Evolutionary conservation across 2,797 vertebrate genomes (phyloP).

Genomic region (Micrastur ruficollis): DNA sequence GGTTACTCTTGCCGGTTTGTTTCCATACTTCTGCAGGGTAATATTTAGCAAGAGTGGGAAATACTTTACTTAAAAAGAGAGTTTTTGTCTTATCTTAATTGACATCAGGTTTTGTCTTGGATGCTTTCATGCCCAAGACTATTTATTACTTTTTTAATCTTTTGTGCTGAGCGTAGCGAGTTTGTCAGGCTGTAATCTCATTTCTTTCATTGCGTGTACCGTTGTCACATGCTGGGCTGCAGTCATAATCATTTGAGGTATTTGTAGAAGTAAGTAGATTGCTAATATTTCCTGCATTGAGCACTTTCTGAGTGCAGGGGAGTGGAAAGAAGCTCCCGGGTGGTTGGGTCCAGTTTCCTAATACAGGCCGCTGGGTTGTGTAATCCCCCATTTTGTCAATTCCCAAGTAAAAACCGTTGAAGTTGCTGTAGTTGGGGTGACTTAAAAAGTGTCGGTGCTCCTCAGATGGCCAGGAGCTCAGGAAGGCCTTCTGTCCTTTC

Average conservation of each 20-base stretch:
- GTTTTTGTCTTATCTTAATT: accelerated
- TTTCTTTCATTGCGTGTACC: accelerated
- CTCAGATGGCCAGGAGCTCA: neutral
- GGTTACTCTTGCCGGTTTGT: neutral
- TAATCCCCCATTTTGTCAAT: neutral
- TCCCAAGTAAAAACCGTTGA: neutral
- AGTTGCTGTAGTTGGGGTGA: neutral
- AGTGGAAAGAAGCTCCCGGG: neutral
- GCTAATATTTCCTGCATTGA: accelerated
- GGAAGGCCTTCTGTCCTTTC: neutral
- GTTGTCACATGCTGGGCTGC: neutral
- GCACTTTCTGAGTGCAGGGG: neutral
- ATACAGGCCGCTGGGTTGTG: neutral
- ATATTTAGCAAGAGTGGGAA: neutral
- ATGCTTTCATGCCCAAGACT: neutral
- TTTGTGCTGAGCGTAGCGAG: neutral
- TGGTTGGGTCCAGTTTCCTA: neutral
- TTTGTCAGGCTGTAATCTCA: accelerated
- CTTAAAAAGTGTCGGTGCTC: neutral
- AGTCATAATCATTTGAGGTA: neutral
- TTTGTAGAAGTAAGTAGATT: neutral
- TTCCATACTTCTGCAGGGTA: neutral
- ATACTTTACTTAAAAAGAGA: neutral
- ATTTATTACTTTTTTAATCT: neutral
- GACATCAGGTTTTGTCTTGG: neutral